Base-by-base conservation (phyloP, 1,140 invertebrate genomes). In the Phthorimaea operculella region DNA sequence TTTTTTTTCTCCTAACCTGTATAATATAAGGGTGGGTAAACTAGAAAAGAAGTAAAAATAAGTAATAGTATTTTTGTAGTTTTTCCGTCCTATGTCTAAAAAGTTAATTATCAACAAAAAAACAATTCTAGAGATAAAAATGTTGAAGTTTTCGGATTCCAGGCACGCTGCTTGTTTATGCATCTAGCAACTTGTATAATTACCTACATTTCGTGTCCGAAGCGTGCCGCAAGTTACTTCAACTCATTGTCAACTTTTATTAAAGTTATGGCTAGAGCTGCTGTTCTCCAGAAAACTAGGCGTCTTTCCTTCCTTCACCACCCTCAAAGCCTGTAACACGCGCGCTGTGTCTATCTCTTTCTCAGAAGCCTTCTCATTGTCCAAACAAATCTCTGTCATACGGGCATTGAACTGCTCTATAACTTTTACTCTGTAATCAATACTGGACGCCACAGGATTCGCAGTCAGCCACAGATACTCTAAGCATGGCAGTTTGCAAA, bases 361-460 rank as follows among this genome's bases (percentile, higher is more conserved):
- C 72, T 95, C 92, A 21, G 92, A 92, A 0, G 95, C 90, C 63
- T 91, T 93, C 68, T 96, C 92, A 74, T 95, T 95, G 72, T 98
- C 97, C 48, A 98, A 79, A 74, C 89, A 93, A 44, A 96, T 89
- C 62, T 95, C 91, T 34, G 87, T 78, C 57, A 93, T 93, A 49
- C 94, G 87, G 42, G 89, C 88, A 47, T 92, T 92, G 73, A 97
- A 96, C 53, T 91, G 88, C 64, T 94, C 92, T 52, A 98, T 86
- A 0, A 97, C 92, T 75, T 94, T 94, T 0, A 96, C 92, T 70
- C 97, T 89, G 79, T 98, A 99, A 84, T 98, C 97, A 62, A 94
- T 88, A 36, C 91, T 88, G 4, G 91, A 82, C 0, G 95, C 93
- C 0, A 99, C 92, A 36, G 95, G 93, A 87, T 99, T 98, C 0